Conservation (phyloP, 53 echinoderm and acorn worm genomes). For the Arbacia lixula region DNA sequence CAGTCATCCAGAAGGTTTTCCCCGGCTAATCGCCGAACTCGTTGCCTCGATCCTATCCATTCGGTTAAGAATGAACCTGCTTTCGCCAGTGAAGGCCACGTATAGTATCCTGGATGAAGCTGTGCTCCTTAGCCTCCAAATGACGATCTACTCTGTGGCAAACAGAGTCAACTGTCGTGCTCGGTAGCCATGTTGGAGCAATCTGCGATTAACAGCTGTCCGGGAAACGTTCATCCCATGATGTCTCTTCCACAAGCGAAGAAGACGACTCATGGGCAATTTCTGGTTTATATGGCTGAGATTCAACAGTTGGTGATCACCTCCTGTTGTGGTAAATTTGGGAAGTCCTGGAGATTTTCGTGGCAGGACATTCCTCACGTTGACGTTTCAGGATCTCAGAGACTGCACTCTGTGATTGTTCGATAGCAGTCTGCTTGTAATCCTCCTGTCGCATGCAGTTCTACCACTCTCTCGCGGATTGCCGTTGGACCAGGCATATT, state of each 20-base stretch:
- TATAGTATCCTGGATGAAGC: conserved; percentile 34
- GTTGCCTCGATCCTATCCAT: conserved; percentile 30
- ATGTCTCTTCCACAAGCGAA: conserved; percentile 16
- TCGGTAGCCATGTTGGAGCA: conserved; percentile 31
- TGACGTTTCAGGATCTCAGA: no score
- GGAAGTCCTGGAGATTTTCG: no score
- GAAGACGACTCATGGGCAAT: no score
- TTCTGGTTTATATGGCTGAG: no score
- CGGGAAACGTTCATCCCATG: conserved; percentile 21
- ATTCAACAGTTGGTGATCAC: background rate
- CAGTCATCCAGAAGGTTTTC: conserved; percentile 14
- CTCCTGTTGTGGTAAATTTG: no score
- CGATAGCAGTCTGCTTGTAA: no score
- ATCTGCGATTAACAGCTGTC: conserved; percentile 26
- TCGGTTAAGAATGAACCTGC: conserved; percentile 14
- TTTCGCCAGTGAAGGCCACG: conserved; percentile 29
- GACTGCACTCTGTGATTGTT: no score
- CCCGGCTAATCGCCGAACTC: conserved; percentile 20
- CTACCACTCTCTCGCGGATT: no score
- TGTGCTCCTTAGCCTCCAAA: conserved; percentile 30
- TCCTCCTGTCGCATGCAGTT: no score
- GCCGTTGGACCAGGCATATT: no score
- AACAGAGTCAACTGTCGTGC: conserved; percentile 5
- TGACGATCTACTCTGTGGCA: conserved; percentile 39
- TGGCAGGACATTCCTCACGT: no score